These are phyloP conservation scores for Sternotherus odoratus DNA, from an alignment of 2,797 vertebrate genomes.

Conservation along the genomic window DNA sequence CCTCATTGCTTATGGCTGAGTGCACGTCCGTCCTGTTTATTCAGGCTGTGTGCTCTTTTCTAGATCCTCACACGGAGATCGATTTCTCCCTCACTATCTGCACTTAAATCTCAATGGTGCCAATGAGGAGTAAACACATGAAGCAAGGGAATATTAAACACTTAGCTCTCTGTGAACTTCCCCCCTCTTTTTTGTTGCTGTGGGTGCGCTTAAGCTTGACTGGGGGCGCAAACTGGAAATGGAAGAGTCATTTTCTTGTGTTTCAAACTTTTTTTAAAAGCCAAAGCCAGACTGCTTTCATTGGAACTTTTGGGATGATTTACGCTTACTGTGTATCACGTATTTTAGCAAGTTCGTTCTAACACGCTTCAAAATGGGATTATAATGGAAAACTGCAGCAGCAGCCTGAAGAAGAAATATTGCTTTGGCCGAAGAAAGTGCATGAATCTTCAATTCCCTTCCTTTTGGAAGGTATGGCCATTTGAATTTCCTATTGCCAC, in stretches of 20 bases:
- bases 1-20: fast-evolving
- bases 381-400: not conserved
- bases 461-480: not conserved
- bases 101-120: not conserved
- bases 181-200: not conserved
- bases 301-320: not conserved
- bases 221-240: not conserved
- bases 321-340: not conserved
- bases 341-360: not conserved
- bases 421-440: fast-evolving
- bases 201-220: not conserved
- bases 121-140: not conserved
- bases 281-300: not conserved
- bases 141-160: not conserved
- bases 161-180: not conserved
- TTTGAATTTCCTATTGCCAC: not conserved
- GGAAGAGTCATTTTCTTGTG: not conserved
- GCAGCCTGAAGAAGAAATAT: not conserved
- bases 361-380: not conserved
- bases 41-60: not conserved
- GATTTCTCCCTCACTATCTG: not conserved
- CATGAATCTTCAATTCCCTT: fast-evolving
- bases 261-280: not conserved
- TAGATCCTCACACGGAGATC: not conserved
- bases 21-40: fast-evolving